A percentile compares a stretch with the other conserved stretches of the same genome.
phyloP scores from a whole-genome alignment of 2,113 vertebrate genomes.

The Sinocyclocheilus anophthalmus region DNA sequence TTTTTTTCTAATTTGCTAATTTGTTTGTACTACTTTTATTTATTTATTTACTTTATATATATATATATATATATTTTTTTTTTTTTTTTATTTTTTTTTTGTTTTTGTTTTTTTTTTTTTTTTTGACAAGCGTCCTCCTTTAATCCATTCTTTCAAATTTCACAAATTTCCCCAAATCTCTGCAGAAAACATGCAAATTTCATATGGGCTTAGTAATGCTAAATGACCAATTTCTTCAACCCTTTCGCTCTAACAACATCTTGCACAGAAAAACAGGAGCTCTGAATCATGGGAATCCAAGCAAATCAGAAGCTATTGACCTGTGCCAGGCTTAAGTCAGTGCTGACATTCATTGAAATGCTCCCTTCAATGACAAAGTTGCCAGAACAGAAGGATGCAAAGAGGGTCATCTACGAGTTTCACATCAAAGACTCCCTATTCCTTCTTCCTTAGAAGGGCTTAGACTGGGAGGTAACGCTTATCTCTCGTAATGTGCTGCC shows the following conservation, averaged over 20 bases:
- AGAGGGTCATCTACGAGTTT: not conserved
- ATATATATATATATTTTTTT: too few species aligned
- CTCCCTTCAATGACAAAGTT: not conserved
- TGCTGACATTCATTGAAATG: not conserved
- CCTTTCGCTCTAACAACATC: not conserved
- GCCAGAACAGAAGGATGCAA: not conserved
- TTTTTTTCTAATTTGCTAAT: too few species aligned
- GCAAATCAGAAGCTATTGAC: not conserved
- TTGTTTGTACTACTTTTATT: too few species aligned
- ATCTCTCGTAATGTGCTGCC: conserved; percentile 2
- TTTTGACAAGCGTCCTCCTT: too few species aligned
- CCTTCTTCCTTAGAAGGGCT: not conserved
- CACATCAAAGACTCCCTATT: not conserved
- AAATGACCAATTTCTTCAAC: conserved; percentile 5
- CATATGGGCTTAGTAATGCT: not conserved
- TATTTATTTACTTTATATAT: too few species aligned
- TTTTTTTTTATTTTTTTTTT: too few species aligned
- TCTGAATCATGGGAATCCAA: not conserved
- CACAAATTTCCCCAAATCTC: not conserved
- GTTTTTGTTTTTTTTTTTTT: too few species aligned
- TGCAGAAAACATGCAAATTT: not conserved
- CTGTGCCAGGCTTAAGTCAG: too few species aligned
- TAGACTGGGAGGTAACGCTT: conserved; percentile 19
- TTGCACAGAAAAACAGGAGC: not conserved
- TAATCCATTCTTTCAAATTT: not conserved